Base-by-base conservation (phyloP, 2,888 invertebrate species). In the Meghimatium bilineatum region DNA sequence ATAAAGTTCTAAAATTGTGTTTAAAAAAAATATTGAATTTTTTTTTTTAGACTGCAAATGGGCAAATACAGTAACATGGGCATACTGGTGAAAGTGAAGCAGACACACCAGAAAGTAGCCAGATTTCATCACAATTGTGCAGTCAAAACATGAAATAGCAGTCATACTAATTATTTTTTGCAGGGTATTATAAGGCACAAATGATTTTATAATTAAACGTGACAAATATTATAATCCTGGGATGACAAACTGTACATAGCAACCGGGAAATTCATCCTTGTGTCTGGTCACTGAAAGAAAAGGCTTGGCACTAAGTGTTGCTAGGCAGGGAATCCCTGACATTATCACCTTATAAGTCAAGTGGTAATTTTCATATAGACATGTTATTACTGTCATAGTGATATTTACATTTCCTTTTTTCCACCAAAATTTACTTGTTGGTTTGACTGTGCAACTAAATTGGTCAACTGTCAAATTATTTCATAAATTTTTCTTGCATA, bases 191-290 rank as follows among this genome's bases (percentile, higher is more conserved):
- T 26, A 60, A 38, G 63, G 66, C 66, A 63, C 20, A 17, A 56
- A 20, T 17, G 56, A 71, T 56, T 32, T 67, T n/a, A 79, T 14
- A 34, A 79, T 36, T 49, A 69, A 79, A 52, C 69, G n/a, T n/a
- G 29, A 69, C 72, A 80, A 56, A 71, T 20, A 71, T 29, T 56
- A 75, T 56, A 56, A 75, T 56, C 56, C 52, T 34, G 17, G n/a
- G 44, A 72, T 81, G 80, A 71, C n/a, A 80, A 49, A 38, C 71
- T 84, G 78, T 82, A 76, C 82, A 84, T 71, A 75, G 84, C 84
- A 86, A 86, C 85, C 85, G 85, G 85, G 85, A 82, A 83, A 84
- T 77, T 85, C 86, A 86, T 86, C 86, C 86, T 84, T 74, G 56
- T 49, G 29, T 56, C 83, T 72, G 83, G 80, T 69, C 56, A 52